These are phyloP conservation scores for Sterna hirundo DNA, from an alignment of 2,113 vertebrate genomes.

Conservation along the genomic window DNA sequence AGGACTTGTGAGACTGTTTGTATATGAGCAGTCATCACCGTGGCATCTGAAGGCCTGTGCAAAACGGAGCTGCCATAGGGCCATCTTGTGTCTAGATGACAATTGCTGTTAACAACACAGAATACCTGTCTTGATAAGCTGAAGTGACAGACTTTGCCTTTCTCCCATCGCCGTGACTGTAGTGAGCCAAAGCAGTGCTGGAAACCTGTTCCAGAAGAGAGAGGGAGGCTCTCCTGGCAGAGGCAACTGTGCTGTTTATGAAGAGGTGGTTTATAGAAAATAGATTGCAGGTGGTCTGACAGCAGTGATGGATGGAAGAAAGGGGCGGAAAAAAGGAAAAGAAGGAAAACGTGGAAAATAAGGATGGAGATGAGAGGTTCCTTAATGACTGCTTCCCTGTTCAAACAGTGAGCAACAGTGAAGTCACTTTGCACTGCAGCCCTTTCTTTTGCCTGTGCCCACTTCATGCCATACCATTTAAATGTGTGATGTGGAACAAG, in stretches of 20 bases:
- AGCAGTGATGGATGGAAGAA: not conserved
- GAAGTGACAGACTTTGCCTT: not conserved
- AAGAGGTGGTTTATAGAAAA: not conserved
- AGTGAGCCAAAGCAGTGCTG: not conserved
- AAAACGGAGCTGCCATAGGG: not conserved
- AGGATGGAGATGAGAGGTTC: not conserved
- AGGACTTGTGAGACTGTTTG: not conserved
- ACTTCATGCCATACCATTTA: not conserved
- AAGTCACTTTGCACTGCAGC: not conserved
- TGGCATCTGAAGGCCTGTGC: not conserved
- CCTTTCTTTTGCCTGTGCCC: not conserved
- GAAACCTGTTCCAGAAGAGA: not conserved
- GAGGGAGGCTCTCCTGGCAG: not conserved
- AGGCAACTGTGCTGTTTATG: not conserved
- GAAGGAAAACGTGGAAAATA: not conserved
- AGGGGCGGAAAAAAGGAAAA: not conserved
- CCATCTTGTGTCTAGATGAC: not conserved
- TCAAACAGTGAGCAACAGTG: not conserved
- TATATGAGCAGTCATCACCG: accelerated
- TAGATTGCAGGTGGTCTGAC: not conserved
- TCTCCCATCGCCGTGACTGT: accelerated
- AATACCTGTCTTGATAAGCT: not conserved
- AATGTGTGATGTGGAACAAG: not conserved
- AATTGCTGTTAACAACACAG: not conserved
- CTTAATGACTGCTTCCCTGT: accelerated